Evolutionary conservation across 2,888 invertebrate species (phyloP).

Genomic region (Agrotis exclamationis): DNA sequence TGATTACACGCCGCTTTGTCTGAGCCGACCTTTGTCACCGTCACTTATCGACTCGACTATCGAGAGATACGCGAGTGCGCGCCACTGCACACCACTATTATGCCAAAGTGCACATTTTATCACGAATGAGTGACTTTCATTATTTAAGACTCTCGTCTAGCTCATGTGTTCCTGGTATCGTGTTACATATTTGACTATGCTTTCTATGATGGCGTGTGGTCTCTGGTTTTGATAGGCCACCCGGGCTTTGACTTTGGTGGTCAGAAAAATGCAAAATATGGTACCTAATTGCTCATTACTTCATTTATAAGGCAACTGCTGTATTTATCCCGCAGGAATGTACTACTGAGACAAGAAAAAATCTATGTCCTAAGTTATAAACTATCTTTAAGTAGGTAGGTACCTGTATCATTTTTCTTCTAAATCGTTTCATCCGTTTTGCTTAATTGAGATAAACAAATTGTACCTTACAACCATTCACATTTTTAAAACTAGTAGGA

Average conservation of each 20-base stretch:
- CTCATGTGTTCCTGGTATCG: slow-evolving; percentile 53
- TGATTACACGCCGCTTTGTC: slow-evolving; percentile 82
- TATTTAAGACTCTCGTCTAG: slow-evolving; percentile 45
- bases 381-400: too few species aligned
- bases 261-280: neutral
- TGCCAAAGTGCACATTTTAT: slow-evolving; percentile 61
- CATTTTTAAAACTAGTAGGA: too few species aligned
- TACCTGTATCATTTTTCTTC: too few species aligned
- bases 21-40: slow-evolving; percentile 84
- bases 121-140: slow-evolving; percentile 69
- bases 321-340: too few species aligned
- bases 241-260: neutral
- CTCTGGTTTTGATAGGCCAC: slow-evolving; percentile 37
- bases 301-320: too few species aligned
- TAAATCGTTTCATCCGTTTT: too few species aligned
- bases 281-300: neutral
- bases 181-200: slow-evolving; percentile 51
- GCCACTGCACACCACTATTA: slow-evolving; percentile 79
- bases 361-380: too few species aligned
- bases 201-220: slow-evolving; percentile 58
- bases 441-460: too few species aligned
- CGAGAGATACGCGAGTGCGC: slow-evolving; percentile 72
- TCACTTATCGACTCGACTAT: slow-evolving; percentile 76
- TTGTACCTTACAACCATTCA: too few species aligned
- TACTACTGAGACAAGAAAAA: too few species aligned